Evolutionary conservation across 2,797 vertebrate genomes (phyloP), one percentile per base, ranked within the genome.

Genomic region (Lagorchestes hirsutus): DNA sequence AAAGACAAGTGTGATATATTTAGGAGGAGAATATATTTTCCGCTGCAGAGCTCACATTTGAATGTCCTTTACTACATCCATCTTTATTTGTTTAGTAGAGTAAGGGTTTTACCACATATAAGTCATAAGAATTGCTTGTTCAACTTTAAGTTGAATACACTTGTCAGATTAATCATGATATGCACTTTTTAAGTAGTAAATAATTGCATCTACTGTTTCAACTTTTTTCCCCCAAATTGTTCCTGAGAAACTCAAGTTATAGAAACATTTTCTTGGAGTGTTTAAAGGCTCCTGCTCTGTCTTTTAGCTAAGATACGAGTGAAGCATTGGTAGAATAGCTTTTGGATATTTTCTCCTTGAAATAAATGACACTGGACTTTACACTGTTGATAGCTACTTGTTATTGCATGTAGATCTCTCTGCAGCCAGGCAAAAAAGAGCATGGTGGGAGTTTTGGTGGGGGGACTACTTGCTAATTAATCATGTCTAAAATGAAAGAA

Each of bases 401-500:
- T 93, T 98, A 93, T 96, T 98, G 98, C 96, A 62, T 98, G 92
- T 96, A 98, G 90, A 94, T 96, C 93, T 94, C 91, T 97, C 98
- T 98, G 95, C 97, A 98, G 97, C 97, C 97, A 98, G 97, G 97
- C 97, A 98, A 97, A 87, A 95, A 97, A 95, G 97, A 98, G 96
- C 95, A 94, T 98, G 97, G 97, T 98, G 97, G 96, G 98, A 98
- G 98, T 98, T 98, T 98, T 97, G 97, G 98, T 98, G 98, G 98
- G 98, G 97, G 97, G 98, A 98, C 97, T 98, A 96, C 98, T 98
- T 98, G 97, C 95, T 98, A 98, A 98, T 98, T 98, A 98, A 98
- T 98, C 96, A 98, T 97, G 97, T 98, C 97, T 97, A 96, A 97
- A 98, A 98, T 96, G 97, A 98, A 98, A 98, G 97, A 98, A 98